Base-by-base conservation (phyloP, 2,888 invertebrate species). In the Thymelicus sylvestris region DNA sequence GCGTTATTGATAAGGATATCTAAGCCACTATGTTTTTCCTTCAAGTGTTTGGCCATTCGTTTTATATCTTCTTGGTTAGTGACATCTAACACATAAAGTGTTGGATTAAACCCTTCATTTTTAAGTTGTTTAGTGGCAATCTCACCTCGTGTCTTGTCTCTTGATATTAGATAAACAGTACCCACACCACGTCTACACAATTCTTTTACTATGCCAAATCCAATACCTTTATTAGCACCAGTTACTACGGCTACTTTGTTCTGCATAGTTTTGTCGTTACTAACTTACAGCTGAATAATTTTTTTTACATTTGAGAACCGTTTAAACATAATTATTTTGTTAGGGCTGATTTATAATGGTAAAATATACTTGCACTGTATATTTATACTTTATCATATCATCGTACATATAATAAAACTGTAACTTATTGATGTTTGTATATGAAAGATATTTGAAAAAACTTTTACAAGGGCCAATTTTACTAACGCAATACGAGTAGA, bases 161-260 rank as follows among this genome's bases (percentile, higher is more conserved):
- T 89, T 0, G 96, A 90, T 55, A 96, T 96, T 44, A 96, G 81
- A 80, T 95, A 95, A 2, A 96, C 96, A 72, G 88, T 86, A 6
- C 95, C 96, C 74, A 95, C 86, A 78, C 94, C 96, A 79, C 94
- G 88, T 77, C 93, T 86, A n/a, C n/a, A n/a, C n/a, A n/a, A n/a
- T n/a, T 92, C 94, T 83, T 94, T 94, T 0, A 95, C 95, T 69
- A 95, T 95, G 0, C 90, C 95, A 78, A 89, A 95, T 3, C 96
- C 96, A 72, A 96, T 95, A 0, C 96, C 96, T 84, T 95, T 95
- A 80, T 96, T 96, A 12, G 92, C 86, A 31, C 96, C 96, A 31
- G 39, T 44, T 7, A 10, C n/a, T n/a, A n/a, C n/a, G n/a, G n/a
- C n/a, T n/a, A n/a, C n/a, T n/a, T n/a, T n/a, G n/a, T n/a, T n/a